These are phyloP conservation scores for Trachelus troglodyta DNA, from an alignment of 2,888 invertebrate genomes.

Conservation along the genomic window DNA sequence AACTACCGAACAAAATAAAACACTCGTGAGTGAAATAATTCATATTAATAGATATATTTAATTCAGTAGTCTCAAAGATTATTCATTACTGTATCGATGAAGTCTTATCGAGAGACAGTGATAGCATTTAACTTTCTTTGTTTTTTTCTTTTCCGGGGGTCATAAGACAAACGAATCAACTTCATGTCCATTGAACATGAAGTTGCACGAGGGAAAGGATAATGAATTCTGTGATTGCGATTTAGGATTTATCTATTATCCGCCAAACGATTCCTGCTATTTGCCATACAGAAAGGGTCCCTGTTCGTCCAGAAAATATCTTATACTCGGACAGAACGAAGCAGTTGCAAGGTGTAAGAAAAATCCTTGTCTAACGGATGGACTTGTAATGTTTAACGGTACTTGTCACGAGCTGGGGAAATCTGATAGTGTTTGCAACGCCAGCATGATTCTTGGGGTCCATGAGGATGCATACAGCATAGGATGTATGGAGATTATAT, in stretches of 20 bases:
- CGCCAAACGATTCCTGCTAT: constrained; percentile 72
- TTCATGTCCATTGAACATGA: constrained; percentile 30
- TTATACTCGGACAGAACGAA: constrained; percentile 67
- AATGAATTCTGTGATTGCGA: constrained; percentile 29
- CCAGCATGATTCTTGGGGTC: constrained; percentile 69
- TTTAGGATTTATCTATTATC: constrained; percentile 68
- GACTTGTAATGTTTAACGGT: constrained; percentile 65
- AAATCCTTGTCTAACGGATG: constrained; percentile 72
- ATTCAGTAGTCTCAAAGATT: background rate
- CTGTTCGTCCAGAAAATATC: constrained; percentile 68
- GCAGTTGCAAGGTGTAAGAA: constrained; percentile 71
- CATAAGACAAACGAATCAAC: background rate
- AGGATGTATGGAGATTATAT: constrained; percentile 62
- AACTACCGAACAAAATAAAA: background rate
- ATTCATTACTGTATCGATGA: background rate
- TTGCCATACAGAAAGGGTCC: constrained; percentile 74
- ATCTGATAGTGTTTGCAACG: constrained; percentile 63
- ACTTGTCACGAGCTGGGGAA: constrained; percentile 64
- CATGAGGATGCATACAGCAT: constrained; percentile 71
- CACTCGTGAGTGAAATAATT: background rate
- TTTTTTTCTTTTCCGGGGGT: background rate
- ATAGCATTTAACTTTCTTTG: background rate
- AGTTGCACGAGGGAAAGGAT: constrained; percentile 2
- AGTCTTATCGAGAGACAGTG: background rate
- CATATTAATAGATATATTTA: background rate